These are phyloP conservation scores for Syrmaticus mikado DNA, from an alignment of 2,113 vertebrate genomes.

Conservation along the genomic window DNA sequence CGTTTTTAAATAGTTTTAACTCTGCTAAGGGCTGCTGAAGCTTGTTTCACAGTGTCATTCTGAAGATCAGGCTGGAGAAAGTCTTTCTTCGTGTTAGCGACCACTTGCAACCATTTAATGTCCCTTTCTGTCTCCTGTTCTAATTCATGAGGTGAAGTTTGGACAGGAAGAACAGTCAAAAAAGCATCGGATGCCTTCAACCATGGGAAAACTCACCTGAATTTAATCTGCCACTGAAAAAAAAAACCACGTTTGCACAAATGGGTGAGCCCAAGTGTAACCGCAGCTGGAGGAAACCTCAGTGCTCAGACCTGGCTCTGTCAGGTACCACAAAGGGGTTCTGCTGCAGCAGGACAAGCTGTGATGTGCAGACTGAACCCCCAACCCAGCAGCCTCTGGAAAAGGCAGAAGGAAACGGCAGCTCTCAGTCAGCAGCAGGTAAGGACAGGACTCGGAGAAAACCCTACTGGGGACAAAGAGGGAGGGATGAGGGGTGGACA, in stretches of 20 bases:
- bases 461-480: neutral
- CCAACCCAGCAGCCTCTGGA: conserved; percentile 4
- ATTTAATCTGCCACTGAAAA: neutral
- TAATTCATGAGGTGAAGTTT: neutral
- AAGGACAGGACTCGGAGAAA: neutral
- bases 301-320: neutral
- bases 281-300: conserved; percentile 37
- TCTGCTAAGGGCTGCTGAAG: neutral
- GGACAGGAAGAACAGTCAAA: neutral
- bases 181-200: neutral
- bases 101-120: neutral
- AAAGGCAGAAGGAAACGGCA: neutral
- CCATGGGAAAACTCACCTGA: neutral
- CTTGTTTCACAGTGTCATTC: neutral
- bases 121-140: neutral
- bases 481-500: neutral
- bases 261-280: neutral
- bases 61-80: neutral
- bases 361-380: neutral
- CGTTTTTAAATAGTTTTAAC: neutral
- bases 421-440: conserved; percentile 11
- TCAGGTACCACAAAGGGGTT: neutral
- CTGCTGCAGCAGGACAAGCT: neutral
- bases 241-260: neutral
- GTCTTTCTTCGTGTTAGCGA: neutral